Evolutionary conservation across 2,797 vertebrate species (phyloP), one percentile per base, ranked within the genome.

Genomic region (Sylvilagus floridanus): DNA sequence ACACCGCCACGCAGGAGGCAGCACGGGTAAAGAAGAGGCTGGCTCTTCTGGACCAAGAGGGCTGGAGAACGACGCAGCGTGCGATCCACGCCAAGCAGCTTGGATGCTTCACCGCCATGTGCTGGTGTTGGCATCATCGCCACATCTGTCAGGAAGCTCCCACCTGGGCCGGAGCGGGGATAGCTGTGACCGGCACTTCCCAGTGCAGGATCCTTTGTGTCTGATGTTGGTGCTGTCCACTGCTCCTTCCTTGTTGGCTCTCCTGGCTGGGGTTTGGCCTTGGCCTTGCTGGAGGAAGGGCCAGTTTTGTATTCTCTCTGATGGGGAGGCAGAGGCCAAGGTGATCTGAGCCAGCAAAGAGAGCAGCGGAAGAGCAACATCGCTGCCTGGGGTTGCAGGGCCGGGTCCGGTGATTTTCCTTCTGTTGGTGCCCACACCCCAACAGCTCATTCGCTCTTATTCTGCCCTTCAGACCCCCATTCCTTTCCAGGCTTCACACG

Each of bases 261-360:
- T 95, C n/a, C 87, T 62, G 75, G n/a, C 60, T n/a, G 50, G 35
- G 72, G 32, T 42, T 66, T 88, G 60, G 28, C 10, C 68, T 85
- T 32, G 5, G 69, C 35, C 21, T 90, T 85, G 32, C 81, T 85
- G 35, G 90, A 92, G 94, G 54, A 94, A 96, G 77, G 35, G 54
- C 63, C 60, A 75, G 19, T 52, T 30, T 63, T 47, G 72, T 62
- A 90, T 85, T 96, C 54, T 91, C 37, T 83, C 32, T 88, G 7
- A 88, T 0, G 32, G 47, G 82, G 28, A 68, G 76, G 84, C n/a
- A 89, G 66, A 86, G 68, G 83, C 71, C 92, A 86, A 52, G 30
- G 30, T 87, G 72, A 81, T 81, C 47, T 76, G 14, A 68, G 72
- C 47, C 73, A 86, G 66, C 54, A 83, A 95, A 95, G 63, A 88